Percentiles rank a stretch among this genome's conserved stretches.
These are phyloP conservation scores for Volucella inanis DNA, from an alignment of 2,888 invertebrate genomes.

Conservation along the genomic window DNA sequence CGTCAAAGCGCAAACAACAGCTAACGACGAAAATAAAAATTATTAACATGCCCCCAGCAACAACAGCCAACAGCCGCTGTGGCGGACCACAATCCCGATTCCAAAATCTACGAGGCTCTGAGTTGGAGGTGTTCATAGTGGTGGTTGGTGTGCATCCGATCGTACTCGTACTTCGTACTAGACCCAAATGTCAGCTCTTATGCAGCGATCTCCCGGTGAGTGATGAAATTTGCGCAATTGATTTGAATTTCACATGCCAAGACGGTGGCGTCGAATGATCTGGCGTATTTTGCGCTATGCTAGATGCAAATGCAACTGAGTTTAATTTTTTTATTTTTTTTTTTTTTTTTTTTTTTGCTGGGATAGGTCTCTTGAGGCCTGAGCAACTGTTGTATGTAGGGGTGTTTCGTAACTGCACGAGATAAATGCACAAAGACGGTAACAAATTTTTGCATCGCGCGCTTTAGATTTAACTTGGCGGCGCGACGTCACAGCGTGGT, in stretches of 20 bases:
- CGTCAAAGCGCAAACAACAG: conserved; percentile 32
- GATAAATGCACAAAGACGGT: conserved; percentile 70
- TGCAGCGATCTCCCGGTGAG: conserved; percentile 64
- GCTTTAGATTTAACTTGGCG: conserved; percentile 52
- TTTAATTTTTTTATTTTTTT: conserved; percentile 8
- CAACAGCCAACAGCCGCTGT: no score
- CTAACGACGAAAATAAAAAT: conserved; percentile 55
- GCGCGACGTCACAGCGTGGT: conserved; percentile 2
- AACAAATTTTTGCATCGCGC: conserved; percentile 69
- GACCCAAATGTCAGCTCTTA: conserved; percentile 70
- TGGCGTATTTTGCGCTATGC: conserved; percentile 17
- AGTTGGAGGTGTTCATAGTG: no score
- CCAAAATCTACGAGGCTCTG: no score
- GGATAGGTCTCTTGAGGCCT: conserved; percentile 59
- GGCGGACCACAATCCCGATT: conserved; percentile 5
- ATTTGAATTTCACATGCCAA: conserved; percentile 63
- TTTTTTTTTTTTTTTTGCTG: background rate
- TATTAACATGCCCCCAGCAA: conserved; percentile 55
- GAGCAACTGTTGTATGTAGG: conserved; percentile 14
- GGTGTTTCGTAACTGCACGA: conserved; percentile 56
- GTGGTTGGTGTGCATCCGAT: conserved; percentile 55
- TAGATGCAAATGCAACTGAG: conserved; percentile 53
- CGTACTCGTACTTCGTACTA: conserved; percentile 24
- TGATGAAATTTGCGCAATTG: conserved; percentile 74
- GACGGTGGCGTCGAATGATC: conserved; percentile 8